Evolutionary conservation across 2,888 invertebrate genomes (phyloP).

Genomic region (Steinernema hermaphroditum): DNA sequence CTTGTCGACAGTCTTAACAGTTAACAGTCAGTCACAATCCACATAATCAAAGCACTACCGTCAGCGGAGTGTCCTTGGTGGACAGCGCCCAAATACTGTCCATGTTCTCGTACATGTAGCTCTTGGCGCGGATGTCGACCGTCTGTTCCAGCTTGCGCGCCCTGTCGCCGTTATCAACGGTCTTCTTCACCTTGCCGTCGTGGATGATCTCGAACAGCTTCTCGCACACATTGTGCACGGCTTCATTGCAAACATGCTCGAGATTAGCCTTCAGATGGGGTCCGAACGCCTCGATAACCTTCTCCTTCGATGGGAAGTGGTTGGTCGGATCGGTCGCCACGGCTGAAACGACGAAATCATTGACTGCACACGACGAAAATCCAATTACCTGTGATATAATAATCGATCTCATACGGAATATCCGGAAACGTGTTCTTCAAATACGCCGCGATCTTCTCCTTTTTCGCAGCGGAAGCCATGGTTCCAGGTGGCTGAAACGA

Average conservation of each 20-base stretch:
- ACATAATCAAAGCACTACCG: conserved; percentile 32
- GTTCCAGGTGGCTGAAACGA: too few species aligned
- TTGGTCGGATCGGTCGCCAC: conserved; percentile 18
- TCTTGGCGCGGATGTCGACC: conserved; percentile 62
- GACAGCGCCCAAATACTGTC: conserved; percentile 63
- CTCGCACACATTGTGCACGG: conserved; percentile 51
- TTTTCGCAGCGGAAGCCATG: too few species aligned
- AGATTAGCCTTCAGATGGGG: conserved; percentile 12
- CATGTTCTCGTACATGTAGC: conserved; percentile 53
- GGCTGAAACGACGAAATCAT: background rate
- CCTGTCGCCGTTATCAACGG: conserved; percentile 26
- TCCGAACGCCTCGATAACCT: conserved; percentile 13
- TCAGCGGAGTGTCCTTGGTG: conserved; percentile 59
- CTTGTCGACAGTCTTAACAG: conserved; percentile 55
- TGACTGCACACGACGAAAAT: background rate
- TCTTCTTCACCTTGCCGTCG: conserved; percentile 51
- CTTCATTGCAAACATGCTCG: conserved; percentile 38
- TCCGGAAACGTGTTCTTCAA: background rate
- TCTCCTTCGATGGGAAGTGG: background rate
- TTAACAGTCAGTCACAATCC: background rate
- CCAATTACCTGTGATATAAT: background rate
- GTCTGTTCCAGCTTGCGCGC: conserved; percentile 61
- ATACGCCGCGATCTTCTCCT: background rate
- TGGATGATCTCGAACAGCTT: conserved; percentile 57
- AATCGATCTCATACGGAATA: background rate